Evolutionary conservation across 2,888 invertebrate genomes (phyloP), one percentile per base, ranked within the genome.

Genomic region (Drosophila atripex): DNA sequence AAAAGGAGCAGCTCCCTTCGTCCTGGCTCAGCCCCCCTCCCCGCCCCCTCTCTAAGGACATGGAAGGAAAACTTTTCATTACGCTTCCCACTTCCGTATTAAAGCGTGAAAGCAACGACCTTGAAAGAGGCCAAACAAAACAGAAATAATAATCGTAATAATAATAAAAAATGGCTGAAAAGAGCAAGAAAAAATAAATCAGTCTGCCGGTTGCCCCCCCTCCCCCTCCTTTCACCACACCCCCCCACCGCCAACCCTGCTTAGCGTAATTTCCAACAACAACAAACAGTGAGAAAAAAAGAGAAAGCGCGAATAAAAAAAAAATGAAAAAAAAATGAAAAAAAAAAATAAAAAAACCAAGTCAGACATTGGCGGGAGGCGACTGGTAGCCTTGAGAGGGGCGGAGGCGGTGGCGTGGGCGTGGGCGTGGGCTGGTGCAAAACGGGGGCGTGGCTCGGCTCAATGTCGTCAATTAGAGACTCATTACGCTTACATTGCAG

Each of bases 401-500:
- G 18, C 1, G 23, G 28, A 11, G 12, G 32, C 11, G 11, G 30
- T 3, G 11, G 3, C 30, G 11, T 7, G 30, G n/a, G 18, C 1
- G 23, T 23, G 12, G n/a, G 35, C 14, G 12, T 3, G 25, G 12
- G 12, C 32, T n/a, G 11, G 49, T 9, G 46, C 12, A 14, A 23
- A 9, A 16, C 3, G 30, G 23, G 18, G 30, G 5, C 21, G 49
- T 32, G 46, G 49, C 70, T 54, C 66, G 69, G 73, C 88, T 80
- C 80, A 87, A 76, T 86, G 87, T 75, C 88, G 82, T 80, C 90
- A 89, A 90, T 90, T 90, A 90, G 89, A 90, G 87, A 88, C 88
- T 90, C 89, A 90, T 90, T 89, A 89, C 88, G 86, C 87, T 85
- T 77, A 76, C 82, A 86, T 79, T 89, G 88, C 88, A 89, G 89